phyloP scores from a whole-genome alignment of 2,113 vertebrate genomes.

The Gambusia affinis region DNA sequence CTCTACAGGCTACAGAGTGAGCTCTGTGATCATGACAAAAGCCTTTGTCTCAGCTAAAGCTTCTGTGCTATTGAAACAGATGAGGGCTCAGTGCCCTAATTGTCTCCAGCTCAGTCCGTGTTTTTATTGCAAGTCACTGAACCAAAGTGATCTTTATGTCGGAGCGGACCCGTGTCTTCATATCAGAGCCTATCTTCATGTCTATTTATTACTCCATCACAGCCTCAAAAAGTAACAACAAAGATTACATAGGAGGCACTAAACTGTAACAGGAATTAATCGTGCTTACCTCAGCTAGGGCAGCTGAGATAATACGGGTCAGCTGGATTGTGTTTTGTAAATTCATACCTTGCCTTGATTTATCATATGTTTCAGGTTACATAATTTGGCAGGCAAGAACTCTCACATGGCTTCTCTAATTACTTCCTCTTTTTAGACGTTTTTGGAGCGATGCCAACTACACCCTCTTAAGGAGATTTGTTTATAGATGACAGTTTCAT shows the following conservation, averaged over 20 bases:
- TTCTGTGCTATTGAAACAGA: constrained; percentile 46
- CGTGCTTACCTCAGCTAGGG: not conserved
- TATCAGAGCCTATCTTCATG: constrained; percentile 9
- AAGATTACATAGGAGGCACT: not conserved
- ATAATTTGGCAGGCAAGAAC: not conserved
- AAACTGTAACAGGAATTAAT: not conserved
- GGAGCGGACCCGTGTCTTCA: constrained; percentile 11
- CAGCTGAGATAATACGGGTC: not conserved
- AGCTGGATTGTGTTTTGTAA: constrained; percentile 12
- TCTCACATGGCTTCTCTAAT: constrained; percentile 5
- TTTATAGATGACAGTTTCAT: not conserved
- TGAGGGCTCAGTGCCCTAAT: constrained; percentile 48
- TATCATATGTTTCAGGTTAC: not conserved
- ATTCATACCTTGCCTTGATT: not conserved
- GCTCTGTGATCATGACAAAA: constrained; percentile 62
- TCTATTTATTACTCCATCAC: constrained; percentile 1
- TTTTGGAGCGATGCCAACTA: not conserved
- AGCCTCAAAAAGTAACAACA: not conserved
- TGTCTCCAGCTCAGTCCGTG: constrained; percentile 41
- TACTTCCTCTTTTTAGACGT: not conserved
- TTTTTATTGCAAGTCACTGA: constrained; percentile 59
- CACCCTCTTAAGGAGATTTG: not conserved
- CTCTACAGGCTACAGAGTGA: constrained; percentile 53
- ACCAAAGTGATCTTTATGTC: constrained; percentile 55
- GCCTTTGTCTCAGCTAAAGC: constrained; percentile 65